These are phyloP conservation scores for Drosophila malerkotliana DNA, from an alignment of 1,140 invertebrate genomes.

Conservation along the genomic window DNA sequence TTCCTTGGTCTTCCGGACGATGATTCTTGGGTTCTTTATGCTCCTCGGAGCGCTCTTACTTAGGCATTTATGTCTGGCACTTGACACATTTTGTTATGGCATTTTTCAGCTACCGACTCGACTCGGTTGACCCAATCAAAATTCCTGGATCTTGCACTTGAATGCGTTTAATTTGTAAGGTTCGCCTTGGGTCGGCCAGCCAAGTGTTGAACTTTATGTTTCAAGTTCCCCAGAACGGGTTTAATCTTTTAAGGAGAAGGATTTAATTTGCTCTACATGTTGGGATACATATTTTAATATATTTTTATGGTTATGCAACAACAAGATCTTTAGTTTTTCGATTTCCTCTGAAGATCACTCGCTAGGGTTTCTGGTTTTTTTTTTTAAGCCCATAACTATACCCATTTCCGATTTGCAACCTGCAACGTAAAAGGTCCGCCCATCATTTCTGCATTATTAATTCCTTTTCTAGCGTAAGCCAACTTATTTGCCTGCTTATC, in stretches of 20 bases:
- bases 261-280: background rate
- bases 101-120: slow-evolving; percentile 69
- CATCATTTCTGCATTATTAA: slow-evolving; percentile 52
- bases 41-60: slow-evolving; percentile 57
- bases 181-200: slow-evolving; percentile 27
- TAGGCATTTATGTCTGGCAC: slow-evolving; percentile 82
- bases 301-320: too few species aligned
- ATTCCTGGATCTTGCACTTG: slow-evolving; percentile 77
- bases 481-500: slow-evolving; percentile 71
- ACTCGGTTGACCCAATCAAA: slow-evolving; percentile 81
- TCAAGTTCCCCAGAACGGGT: slow-evolving; percentile 5
- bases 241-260: slow-evolving; percentile 4
- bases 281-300: background rate
- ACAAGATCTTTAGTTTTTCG: too few species aligned
- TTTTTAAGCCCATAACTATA: slow-evolving; percentile 5
- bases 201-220: slow-evolving; percentile 63
- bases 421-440: slow-evolving; percentile 8
- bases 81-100: slow-evolving; percentile 82
- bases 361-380: background rate
- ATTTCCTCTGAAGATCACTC: background rate
- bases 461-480: slow-evolving; percentile 47
- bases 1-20: slow-evolving; percentile 13
- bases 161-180: slow-evolving; percentile 81
- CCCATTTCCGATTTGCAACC: slow-evolving; percentile 24
- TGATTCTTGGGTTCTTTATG: slow-evolving; percentile 11